A percentile compares a stretch with the other conserved stretches of the same genome.
Evolutionary conservation across 2,888 invertebrate species (phyloP).

Genomic region (Dugesia japonica): DNA sequence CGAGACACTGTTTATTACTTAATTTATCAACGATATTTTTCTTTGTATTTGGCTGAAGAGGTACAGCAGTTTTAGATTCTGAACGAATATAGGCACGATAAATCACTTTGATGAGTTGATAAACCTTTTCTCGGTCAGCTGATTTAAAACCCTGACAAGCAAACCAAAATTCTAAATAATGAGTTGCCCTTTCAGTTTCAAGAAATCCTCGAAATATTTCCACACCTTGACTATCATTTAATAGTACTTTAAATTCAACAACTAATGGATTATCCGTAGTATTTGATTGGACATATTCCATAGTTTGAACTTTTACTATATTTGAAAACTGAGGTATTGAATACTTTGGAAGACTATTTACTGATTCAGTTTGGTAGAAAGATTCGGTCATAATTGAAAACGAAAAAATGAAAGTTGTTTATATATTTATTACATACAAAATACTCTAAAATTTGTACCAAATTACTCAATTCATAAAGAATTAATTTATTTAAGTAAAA

Average conservation of each 20-base stretch:
- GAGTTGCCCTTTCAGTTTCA: constrained; percentile 42
- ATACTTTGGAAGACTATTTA: constrained; percentile 1
- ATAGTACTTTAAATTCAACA: constrained; percentile 48
- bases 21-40: constrained; percentile 61
- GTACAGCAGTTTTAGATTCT: constrained; percentile 52
- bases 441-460: neutral
- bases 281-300: neutral
- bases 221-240: constrained; percentile 75
- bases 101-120: constrained; percentile 60
- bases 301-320: neutral
- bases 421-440: too few species aligned
- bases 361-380: neutral
- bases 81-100: constrained; percentile 52
- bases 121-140: constrained; percentile 51
- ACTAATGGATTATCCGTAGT: neutral
- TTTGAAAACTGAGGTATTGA: constrained; percentile 8
- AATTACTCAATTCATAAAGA: constrained; percentile 6
- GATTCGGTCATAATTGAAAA: neutral
- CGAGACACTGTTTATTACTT: constrained; percentile 52
- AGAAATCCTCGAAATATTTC: constrained; percentile 59
- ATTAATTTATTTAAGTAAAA: neutral
- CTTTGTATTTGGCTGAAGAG: constrained; percentile 66
- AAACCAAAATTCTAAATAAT: constrained; percentile 61
- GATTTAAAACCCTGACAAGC: constrained; percentile 53
- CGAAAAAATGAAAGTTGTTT: neutral